Base-by-base conservation (phyloP, 2,113 vertebrate genomes). In the Daphoenositta chrysoptera region DNA sequence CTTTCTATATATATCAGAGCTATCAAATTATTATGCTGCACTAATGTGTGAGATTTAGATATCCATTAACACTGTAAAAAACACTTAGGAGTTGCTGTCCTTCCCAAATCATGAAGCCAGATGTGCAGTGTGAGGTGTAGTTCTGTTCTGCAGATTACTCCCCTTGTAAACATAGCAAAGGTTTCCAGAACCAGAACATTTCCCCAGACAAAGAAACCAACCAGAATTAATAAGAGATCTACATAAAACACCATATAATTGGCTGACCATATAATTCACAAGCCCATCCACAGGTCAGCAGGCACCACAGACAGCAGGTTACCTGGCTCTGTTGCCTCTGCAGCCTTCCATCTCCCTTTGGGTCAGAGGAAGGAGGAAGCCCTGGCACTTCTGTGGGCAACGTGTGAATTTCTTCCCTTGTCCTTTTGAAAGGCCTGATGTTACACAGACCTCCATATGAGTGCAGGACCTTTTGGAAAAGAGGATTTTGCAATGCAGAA, bases 381-480 rank as follows among this genome's bases (percentile, higher is more conserved):
- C 11, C 27, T 31, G 30, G 10, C 5, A 33, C 42, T 66, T 66
- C 30, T 77, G 22, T 18, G 22, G 10, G 10, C 26, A 40, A 5
- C 0, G 0, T 5, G 10, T 8, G 14, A 56, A 73, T 54, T 31
- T 91, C 27, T 48, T 48, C 21, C 22, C 40, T 81, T 39, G 9
- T 30, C 45, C 9, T 47, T 13, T 8, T 47, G 7, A 47, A 60
- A 81, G 16, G 21, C 10, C 7, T 17, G 21, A 33, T 21, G 10
- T 13, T 21, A 44, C 26, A 45, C 4, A 2, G 4, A 53, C 7
- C 11, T 63, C 10, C 26, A 7, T 0, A 0, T 11, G 30, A 61
- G 3, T 30, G 16, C 18, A 7, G 27, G 31, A 26, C 26, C 5
- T 37, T 75, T 72, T n/a, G 8, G 31, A 54, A 84, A 40, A 58